Conservation (phyloP, 2,888 invertebrate genomes). For the Sminthurides aquaticus region DNA sequence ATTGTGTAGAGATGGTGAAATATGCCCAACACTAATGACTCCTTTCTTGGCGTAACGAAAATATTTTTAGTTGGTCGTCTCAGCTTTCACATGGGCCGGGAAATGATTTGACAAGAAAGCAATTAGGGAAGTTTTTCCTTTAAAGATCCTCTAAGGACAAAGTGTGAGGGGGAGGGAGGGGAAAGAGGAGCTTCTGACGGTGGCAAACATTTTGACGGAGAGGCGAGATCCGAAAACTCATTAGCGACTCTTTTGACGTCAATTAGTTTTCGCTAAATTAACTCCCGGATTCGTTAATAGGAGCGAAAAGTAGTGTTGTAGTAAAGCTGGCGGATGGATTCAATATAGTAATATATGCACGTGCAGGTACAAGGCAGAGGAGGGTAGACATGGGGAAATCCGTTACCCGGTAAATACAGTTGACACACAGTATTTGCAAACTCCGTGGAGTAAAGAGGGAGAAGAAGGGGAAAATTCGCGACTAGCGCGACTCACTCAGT, state of each 20-base stretch:
- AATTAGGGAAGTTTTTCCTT: conserved; percentile 38
- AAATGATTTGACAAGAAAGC: conserved; percentile 44
- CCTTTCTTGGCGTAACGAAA: conserved; percentile 41
- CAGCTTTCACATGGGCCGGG: conserved; percentile 43
- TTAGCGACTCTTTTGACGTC: conserved; percentile 33
- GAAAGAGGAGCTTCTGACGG: neutral
- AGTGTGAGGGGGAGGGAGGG: neutral
- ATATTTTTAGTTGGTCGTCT: conserved; percentile 43
- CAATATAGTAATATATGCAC: neutral
- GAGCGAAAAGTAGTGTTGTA: neutral
- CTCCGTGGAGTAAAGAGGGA: too few species aligned
- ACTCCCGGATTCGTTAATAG: conserved; percentile 15
- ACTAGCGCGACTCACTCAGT: too few species aligned
- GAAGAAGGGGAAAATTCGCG: too few species aligned
- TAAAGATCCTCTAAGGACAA: too few species aligned
- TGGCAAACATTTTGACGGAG: conserved; percentile 8
- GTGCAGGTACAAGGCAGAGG: neutral
- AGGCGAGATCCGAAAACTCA: conserved; percentile 22
- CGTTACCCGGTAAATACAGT: too few species aligned
- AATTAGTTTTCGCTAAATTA: conserved; percentile 42
- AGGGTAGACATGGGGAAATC: too few species aligned
- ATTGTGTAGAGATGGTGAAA: conserved; percentile 32
- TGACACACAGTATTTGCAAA: too few species aligned
- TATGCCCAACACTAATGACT: conserved; percentile 43
- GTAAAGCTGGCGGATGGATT: neutral